Conservation (phyloP, 2,888 invertebrate species). For the Limenitis camilla region DNA sequence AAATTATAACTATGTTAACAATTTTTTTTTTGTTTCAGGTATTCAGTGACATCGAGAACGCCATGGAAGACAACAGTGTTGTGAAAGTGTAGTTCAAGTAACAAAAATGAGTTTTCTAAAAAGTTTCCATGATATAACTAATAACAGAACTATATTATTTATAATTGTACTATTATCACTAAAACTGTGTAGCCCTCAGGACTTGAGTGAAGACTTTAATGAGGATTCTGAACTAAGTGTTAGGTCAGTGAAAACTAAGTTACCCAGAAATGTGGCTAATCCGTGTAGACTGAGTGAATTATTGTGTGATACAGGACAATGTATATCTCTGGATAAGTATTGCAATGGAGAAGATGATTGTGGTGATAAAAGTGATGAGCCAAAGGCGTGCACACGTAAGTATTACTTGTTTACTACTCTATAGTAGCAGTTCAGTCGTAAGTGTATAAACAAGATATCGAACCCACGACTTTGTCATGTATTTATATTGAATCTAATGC, state of each 20-base stretch:
- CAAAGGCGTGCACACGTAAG: slow-evolving; percentile 85
- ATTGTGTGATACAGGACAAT: slow-evolving; percentile 78
- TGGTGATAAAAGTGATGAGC: slow-evolving; percentile 85
- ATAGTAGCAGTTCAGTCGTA: no score
- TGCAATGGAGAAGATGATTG: slow-evolving; percentile 87
- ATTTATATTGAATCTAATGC: no score
- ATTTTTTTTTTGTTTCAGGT: slow-evolving; percentile 47
- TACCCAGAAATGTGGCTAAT: slow-evolving; percentile 38
- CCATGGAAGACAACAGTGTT: slow-evolving; percentile 37
- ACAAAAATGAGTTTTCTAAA: slow-evolving; percentile 57
- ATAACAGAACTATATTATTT: slow-evolving; percentile 59
- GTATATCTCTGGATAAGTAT: slow-evolving; percentile 82
- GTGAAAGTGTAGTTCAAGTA: slow-evolving; percentile 36
- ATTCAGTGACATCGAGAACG: slow-evolving; percentile 19
- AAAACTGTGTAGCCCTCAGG: slow-evolving; percentile 65
- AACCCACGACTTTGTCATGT: no score
- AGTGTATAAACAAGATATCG: no score
- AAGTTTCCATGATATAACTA: slow-evolving; percentile 48
- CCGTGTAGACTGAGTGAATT: slow-evolving; percentile 77
- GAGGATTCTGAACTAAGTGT: slow-evolving; percentile 52
- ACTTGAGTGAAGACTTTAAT: slow-evolving; percentile 61
- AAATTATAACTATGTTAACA: neutral
- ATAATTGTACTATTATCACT: slow-evolving; percentile 60
- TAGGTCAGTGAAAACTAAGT: slow-evolving; percentile 48
- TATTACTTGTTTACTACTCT: slow-evolving; percentile 31